Evolutionary conservation across 2,888 invertebrate species (phyloP).

Genomic region (Trissoscelio sp.): DNA sequence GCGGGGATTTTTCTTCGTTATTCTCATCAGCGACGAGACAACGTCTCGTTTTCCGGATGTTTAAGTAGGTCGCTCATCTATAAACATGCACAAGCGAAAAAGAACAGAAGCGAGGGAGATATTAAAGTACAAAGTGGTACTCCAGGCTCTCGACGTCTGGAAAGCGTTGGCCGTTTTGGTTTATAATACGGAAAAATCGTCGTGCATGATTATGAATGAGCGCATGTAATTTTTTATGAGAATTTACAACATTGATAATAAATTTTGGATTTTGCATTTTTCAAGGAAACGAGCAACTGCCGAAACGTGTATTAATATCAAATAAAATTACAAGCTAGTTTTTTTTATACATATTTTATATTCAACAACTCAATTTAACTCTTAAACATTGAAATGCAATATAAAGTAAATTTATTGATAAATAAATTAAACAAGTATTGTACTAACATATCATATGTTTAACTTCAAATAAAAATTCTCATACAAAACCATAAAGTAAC

Average conservation of each 20-base stretch:
- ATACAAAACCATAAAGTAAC: too few species aligned
- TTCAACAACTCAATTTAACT: too few species aligned
- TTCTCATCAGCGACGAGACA: conserved; percentile 64
- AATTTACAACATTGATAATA: conserved; percentile 35
- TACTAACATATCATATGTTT: too few species aligned
- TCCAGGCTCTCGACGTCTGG: conserved; percentile 51
- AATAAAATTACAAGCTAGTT: too few species aligned
- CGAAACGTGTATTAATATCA: neutral
- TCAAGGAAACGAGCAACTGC: conserved; percentile 10
- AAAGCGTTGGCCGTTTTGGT: conserved; percentile 54
- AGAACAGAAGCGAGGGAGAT: conserved; percentile 64
- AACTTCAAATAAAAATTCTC: too few species aligned
- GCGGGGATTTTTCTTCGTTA: conserved; percentile 66
- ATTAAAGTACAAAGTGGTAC: conserved; percentile 69
- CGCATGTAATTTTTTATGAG: conserved; percentile 27
- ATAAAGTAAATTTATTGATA: too few species aligned
- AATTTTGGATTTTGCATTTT: conserved; percentile 24
- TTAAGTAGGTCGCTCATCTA: conserved; percentile 70
- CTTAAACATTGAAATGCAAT: too few species aligned
- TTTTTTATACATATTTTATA: too few species aligned
- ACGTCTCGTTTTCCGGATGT: conserved; percentile 67
- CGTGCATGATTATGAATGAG: conserved; percentile 43
- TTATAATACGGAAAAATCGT: conserved; percentile 56
- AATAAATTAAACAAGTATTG: too few species aligned
- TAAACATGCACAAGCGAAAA: conserved; percentile 68